A percentile compares a stretch with the other conserved stretches of the same genome.
These are phyloP conservation scores for Eurytoma californica DNA, from an alignment of 2,888 invertebrate species.

Conservation along the genomic window DNA sequence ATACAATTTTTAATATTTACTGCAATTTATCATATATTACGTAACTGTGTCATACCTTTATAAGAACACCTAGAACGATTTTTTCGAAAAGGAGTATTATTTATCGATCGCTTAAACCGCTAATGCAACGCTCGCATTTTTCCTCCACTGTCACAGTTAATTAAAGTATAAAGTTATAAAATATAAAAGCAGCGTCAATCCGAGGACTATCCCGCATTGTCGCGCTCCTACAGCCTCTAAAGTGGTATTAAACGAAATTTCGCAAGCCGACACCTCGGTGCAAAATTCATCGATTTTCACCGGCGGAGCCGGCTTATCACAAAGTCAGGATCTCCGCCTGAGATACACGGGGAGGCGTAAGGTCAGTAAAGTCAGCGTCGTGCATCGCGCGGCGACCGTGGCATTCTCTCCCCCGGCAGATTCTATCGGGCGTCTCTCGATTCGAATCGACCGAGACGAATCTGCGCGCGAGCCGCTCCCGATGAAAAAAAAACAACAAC, in stretches of 20 bases:
- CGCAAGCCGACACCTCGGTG: neutral
- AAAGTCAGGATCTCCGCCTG: constrained; percentile 33
- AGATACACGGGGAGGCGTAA: neutral
- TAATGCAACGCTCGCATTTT: too few relatives aligned
- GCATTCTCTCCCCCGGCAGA: constrained; percentile 42
- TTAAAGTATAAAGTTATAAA: too few relatives aligned
- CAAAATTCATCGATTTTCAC: constrained; percentile 6
- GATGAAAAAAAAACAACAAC: neutral
- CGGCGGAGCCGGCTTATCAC: constrained; percentile 8
- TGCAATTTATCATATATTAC: too few relatives aligned
- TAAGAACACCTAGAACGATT: too few relatives aligned
- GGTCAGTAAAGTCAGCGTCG: constrained; percentile 24
- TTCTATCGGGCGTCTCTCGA: constrained; percentile 35
- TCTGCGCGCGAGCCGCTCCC: neutral
- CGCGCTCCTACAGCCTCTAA: too few relatives aligned
- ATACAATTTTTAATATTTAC: too few relatives aligned
- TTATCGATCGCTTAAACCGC: too few relatives aligned
- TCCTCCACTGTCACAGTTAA: too few relatives aligned
- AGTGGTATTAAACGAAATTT: neutral
- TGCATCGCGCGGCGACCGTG: constrained; percentile 33
- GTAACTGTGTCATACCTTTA: too few relatives aligned
- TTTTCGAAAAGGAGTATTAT: too few relatives aligned
- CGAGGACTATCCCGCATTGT: too few relatives aligned
- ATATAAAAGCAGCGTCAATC: too few relatives aligned
- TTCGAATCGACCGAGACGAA: constrained; percentile 20